Conservation (phyloP, 2,113 vertebrate species). For the Cebus imitator region DNA sequence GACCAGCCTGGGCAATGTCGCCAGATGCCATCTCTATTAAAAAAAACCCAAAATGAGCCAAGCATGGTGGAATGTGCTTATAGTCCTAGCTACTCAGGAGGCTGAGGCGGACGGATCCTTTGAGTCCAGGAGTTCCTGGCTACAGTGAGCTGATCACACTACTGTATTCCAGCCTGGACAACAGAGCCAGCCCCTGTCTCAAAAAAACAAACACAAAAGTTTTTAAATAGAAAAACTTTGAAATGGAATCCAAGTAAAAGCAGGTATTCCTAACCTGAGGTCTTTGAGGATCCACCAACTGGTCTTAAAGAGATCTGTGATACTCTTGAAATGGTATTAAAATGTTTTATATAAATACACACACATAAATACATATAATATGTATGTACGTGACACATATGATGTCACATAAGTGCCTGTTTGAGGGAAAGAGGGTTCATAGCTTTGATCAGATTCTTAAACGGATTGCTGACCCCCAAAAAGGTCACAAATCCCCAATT, state of each 20-base stretch:
- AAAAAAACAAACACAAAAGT: too few species aligned
- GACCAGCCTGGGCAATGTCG: too few species aligned
- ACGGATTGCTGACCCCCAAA: not conserved
- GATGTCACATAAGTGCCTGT: not conserved
- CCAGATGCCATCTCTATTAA: too few species aligned
- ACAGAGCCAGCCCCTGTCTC: too few species aligned
- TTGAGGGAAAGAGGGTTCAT: not conserved
- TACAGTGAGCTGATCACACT: too few species aligned
- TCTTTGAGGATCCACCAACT: not conserved
- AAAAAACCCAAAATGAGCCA: too few species aligned
- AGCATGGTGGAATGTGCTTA: too few species aligned
- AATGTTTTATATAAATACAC: not conserved
- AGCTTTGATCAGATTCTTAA: conserved; percentile 24
- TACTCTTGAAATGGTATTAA: not conserved
- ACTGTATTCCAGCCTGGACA: too few species aligned
- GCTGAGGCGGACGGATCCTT: too few species aligned
- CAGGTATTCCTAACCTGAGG: not conserved
- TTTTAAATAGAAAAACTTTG: not conserved
- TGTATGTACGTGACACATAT: not conserved
- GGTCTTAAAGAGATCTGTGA: conserved; percentile 2
- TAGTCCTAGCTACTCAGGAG: too few species aligned
- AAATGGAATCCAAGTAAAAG: conserved; percentile 14
- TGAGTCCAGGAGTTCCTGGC: too few species aligned
- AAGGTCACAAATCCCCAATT: not conserved
- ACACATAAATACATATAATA: too few species aligned